Evolutionary conservation across 2,113 vertebrate species (phyloP).

Genomic region (Loxodonta africana): DNA sequence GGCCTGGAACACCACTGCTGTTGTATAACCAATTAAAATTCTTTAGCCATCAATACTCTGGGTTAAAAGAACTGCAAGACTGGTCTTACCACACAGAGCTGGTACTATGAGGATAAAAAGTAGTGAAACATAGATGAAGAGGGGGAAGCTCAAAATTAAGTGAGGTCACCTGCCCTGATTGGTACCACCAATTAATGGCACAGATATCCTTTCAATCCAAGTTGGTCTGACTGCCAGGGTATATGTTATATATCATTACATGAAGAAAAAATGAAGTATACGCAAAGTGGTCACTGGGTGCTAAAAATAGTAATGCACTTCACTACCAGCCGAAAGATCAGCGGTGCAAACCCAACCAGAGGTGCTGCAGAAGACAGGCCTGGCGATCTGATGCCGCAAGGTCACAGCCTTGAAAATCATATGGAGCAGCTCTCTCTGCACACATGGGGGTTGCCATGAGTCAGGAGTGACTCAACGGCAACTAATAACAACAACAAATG

Average conservation of each 20-base stretch:
- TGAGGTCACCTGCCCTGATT: neutral
- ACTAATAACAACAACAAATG: neutral
- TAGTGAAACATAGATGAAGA: neutral
- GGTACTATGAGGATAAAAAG: neutral
- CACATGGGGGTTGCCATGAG: neutral
- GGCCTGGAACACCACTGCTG: neutral
- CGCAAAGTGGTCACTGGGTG: neutral
- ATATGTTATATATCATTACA: no score
- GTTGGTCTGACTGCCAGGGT: neutral
- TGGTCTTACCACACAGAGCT: neutral
- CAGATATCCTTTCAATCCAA: neutral
- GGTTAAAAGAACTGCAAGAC: neutral
- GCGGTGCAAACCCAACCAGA: neutral
- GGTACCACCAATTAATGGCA: neutral
- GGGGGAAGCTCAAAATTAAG: neutral
- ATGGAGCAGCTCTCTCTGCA: neutral
- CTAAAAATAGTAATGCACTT: neutral
- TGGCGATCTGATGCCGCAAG: neutral
- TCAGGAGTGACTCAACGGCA: neutral
- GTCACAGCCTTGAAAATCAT: neutral
- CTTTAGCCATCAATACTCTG: neutral
- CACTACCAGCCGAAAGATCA: neutral
- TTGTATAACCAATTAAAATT: conserved; percentile 27
- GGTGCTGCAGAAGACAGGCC: neutral
- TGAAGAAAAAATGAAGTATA: neutral